These are phyloP conservation scores for Pandemis cinnamomeana DNA, from an alignment of 2,888 invertebrate genomes.

Conservation along the genomic window DNA sequence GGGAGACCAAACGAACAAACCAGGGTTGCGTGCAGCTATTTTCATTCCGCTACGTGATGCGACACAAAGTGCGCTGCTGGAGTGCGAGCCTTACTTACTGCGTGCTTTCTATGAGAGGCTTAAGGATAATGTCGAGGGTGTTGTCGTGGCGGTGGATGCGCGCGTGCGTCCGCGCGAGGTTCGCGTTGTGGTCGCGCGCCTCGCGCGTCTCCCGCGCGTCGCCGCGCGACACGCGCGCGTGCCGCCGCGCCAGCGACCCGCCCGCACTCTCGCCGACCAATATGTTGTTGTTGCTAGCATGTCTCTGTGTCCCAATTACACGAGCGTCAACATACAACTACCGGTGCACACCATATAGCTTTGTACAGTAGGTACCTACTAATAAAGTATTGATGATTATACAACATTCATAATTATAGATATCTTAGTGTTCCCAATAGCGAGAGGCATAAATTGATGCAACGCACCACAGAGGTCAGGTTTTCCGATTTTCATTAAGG, in stretches of 20 bases:
- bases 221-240: constrained; percentile 73
- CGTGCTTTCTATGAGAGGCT: constrained; percentile 85
- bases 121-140: constrained; percentile 84
- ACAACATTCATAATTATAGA: constrained; percentile 23
- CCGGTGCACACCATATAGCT: constrained; percentile 66
- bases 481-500: constrained; percentile 1
- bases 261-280: constrained; percentile 72
- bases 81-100: constrained; percentile 80
- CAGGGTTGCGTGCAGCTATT: constrained; percentile 75
- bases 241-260: constrained; percentile 80
- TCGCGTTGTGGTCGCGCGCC: constrained; percentile 72
- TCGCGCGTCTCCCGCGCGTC: constrained; percentile 53
- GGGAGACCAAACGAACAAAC: constrained; percentile 60
- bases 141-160: constrained; percentile 78
- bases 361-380: constrained; percentile 44
- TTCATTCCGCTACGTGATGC: constrained; percentile 74
- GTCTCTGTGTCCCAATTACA: constrained; percentile 82
- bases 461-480: constrained; percentile 32
- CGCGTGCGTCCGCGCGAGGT: constrained; percentile 75
- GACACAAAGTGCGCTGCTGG: constrained; percentile 66
- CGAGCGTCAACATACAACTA: constrained; percentile 71
- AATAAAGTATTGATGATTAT: constrained; percentile 19
- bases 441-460: constrained; percentile 44
- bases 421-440: constrained; percentile 38
- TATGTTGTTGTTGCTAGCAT: constrained; percentile 86